Base-by-base conservation (phyloP, 2,113 vertebrate genomes). In the Corapipo altera region DNA sequence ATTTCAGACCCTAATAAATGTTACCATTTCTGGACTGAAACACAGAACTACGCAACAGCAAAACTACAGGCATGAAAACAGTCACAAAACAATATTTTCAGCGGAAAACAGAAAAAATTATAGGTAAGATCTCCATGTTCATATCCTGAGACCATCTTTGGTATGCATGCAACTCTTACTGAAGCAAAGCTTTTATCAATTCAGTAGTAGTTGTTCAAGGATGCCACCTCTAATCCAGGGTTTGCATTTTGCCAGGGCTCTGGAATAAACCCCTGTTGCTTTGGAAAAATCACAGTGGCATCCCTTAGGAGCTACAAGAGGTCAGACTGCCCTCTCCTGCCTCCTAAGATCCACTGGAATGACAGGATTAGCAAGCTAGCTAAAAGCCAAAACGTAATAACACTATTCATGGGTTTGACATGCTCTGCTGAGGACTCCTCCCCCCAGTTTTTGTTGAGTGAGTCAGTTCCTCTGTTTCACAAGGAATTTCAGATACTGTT, bases 231-330 rank as follows among this genome's bases (percentile, higher is more conserved):
- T 87, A 95, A 91, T 87, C 76, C 4, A 2, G 37, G 21, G 26
- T 37, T 86, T 59, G 16, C 11, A 7, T 57, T 89, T 74, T 95
- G 43, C 83, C 79, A 86, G 30, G 26, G 6, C 64, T 89, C 86
- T 84, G 93, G 76, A 95, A 92, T 81, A 92, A 93, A 87, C 52
- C 93, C 65, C 84, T 85, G 39, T 66, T 93, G 77, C 82, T 94
- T 94, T 91, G 61, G 57, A 93, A 95, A 44, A 65, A 64, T 54
- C 11, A n/a, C 69, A 2, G 0, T 59, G 64, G 46, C 61, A 66
- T 64, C 69, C 35, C 64, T 59, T 3, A 2, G 48, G 22, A 57
- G 15, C 51, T 92, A 44, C 55, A 89, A 84, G 80, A 92, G 93
- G 76, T 95, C 91, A 69, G 52, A 48, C 28, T 59, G 69, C 24